phyloP scores from a whole-genome alignment of 37 sponge, comb jelly and placozoan genomes.

The Mnemiopsis leidyi region DNA sequence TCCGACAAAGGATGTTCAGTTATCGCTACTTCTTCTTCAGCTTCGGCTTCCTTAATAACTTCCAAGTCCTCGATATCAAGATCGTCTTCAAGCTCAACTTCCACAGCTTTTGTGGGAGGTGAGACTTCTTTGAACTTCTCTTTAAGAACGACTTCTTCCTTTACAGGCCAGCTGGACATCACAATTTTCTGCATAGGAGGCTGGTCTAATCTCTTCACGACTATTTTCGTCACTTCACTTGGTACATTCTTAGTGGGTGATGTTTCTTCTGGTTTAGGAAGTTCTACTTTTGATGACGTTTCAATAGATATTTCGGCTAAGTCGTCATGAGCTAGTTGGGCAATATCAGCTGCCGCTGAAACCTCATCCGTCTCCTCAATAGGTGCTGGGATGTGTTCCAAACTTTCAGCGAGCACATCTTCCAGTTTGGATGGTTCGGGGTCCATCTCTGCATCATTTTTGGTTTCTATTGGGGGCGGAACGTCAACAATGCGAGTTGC shows the following conservation, averaged over 20 bases:
- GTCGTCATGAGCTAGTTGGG: neutral
- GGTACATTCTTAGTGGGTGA: neutral
- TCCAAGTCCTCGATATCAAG: neutral
- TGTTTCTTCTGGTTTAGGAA: neutral
- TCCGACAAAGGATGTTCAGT: slow-evolving; percentile 19
- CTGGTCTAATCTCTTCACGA: neutral
- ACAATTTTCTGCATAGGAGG: neutral
- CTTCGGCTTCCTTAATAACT: neutral
- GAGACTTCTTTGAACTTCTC: neutral
- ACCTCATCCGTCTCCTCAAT: neutral
- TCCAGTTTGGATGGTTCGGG: neutral
- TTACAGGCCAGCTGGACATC: neutral
- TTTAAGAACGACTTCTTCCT: neutral
- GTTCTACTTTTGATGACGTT: neutral
- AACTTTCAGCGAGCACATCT: neutral
- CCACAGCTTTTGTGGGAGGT: neutral
- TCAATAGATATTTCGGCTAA: neutral
- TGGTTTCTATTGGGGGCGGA: neutral
- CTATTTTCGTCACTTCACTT: neutral
- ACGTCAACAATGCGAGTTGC: neutral
- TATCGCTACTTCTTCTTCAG: neutral
- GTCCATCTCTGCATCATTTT: neutral
- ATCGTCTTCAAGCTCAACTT: neutral
- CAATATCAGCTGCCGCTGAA: neutral
- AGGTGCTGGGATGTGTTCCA: neutral